Evolutionary conservation across 2,113 vertebrate species (phyloP).

Genomic region (Ovibos moschatus): DNA sequence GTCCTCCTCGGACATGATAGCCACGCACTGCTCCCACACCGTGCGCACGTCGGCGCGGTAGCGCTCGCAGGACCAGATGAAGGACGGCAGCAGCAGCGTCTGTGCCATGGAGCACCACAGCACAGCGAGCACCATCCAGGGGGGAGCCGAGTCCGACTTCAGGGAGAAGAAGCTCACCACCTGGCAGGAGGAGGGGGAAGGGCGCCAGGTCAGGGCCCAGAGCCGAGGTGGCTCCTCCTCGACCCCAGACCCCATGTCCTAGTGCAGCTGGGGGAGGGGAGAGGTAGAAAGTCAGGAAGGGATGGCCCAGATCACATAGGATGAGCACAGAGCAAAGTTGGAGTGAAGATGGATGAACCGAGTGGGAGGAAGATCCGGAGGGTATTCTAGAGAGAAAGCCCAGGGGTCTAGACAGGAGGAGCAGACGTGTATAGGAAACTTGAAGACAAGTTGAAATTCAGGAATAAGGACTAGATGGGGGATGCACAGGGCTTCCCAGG

Average conservation of each 20-base stretch:
- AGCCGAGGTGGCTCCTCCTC: neutral
- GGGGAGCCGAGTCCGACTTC: slow-evolving; percentile 84
- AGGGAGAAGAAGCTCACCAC: slow-evolving; percentile 88
- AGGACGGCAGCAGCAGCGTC: slow-evolving; percentile 86
- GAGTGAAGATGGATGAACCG: neutral
- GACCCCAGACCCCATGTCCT: neutral
- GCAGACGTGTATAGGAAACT: neutral
- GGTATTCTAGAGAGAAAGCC: neutral
- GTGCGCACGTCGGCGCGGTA: slow-evolving; percentile 88
- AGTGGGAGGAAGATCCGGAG: neutral
- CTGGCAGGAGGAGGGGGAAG: slow-evolving; percentile 53
- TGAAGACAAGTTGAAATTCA: neutral
- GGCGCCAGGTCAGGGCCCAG: neutral
- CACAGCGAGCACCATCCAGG: slow-evolving; percentile 88
- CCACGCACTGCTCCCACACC: slow-evolving; percentile 87
- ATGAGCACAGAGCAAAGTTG: neutral
- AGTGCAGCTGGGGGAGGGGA: neutral
- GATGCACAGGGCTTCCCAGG: neutral
- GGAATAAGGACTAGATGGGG: neutral
- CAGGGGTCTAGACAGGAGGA: neutral
- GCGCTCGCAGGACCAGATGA: slow-evolving; percentile 88
- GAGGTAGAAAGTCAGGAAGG: neutral
- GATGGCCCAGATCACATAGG: neutral
- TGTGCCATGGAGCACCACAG: slow-evolving; percentile 89
- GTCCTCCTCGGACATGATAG: slow-evolving; percentile 87